Evolutionary conservation across 2,888 invertebrate genomes (phyloP), one percentile per base, ranked within the genome.

Genomic region (Parnassius orleans): DNA sequence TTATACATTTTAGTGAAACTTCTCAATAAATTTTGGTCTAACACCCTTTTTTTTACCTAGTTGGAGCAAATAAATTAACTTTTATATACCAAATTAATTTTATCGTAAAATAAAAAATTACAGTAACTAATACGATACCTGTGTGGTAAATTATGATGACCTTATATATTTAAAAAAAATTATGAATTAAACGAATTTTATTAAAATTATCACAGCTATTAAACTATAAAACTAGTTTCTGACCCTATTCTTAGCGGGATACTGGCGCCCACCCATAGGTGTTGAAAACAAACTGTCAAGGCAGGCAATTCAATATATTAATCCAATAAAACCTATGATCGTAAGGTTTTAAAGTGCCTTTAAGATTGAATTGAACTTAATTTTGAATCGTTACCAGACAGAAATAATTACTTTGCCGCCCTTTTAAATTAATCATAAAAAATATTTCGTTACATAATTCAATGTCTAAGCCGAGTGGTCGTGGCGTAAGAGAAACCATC

Each of bases 261-360:
- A 69, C 69, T 72, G 76, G 77, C 72, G 79, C 76, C 87, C 86
- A 84, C 85, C 86, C 84, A 80, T 80, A 82, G 83, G 83, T 86
- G 86, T 82, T 74, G 86, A 86, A 82, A 85, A 78, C 68, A 60
- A 64, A 65, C 65, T 58, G 59, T 57, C 65, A 69, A 72, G 76
- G 70, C 71, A 71, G 71, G 66, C 65, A 52, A 68, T 74, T 77
- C 76, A 84, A 84, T 83, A 86, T 42, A 42, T 51, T 44, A 9
- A 33, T 84, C 15, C 10, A 15, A 19, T 24, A 24, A 15, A 7
- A 51, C 24, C 33, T 33, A 33, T 7, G 33, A 33, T 33, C 5
- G 5, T 7, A 33, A 7, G 7, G 33, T 33, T 5, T 33, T 33
- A 33, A 33, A 33, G 33, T 5, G 5, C 33, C 7, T 33, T 33